These are phyloP conservation scores for Pungitius pungitius DNA, from an alignment of 2,113 vertebrate species.

Conservation along the genomic window DNA sequence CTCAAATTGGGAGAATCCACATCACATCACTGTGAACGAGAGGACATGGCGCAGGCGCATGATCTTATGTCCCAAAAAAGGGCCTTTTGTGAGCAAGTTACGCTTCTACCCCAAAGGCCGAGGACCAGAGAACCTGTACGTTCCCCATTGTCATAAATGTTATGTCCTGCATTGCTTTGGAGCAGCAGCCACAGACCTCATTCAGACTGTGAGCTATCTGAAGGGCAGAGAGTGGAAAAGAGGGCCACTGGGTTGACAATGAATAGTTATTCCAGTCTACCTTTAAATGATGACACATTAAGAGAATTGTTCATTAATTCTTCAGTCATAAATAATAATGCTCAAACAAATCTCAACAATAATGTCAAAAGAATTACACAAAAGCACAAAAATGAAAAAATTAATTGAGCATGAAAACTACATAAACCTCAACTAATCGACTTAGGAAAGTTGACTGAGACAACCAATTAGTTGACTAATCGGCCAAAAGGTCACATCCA, in stretches of 20 bases:
- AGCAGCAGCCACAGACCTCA: neutral
- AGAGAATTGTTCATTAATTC: neutral
- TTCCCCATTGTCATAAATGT: neutral
- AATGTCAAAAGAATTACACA: neutral
- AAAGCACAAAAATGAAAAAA: neutral
- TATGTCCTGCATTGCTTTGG: neutral
- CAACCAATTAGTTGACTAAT: neutral
- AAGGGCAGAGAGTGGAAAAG: neutral
- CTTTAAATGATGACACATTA: neutral
- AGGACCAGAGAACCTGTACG: neutral
- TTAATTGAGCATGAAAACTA: neutral
- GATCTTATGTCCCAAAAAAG: neutral
- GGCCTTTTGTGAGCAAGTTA: neutral
- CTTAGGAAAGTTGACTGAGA: neutral
- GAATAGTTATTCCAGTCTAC: neutral
- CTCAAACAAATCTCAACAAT: neutral
- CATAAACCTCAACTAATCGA: neutral
- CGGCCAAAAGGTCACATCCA: neutral
- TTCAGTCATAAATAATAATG: neutral
- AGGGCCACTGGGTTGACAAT: neutral
- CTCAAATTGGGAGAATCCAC: slow-evolving; percentile 1
- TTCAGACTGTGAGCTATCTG: neutral
- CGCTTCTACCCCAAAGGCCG: slow-evolving; percentile 7
- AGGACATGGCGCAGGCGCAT: slow-evolving; percentile 3
- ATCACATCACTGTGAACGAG: slow-evolving; percentile 8